Conservation (phyloP, 2,797 vertebrate genomes). For the Acipenser ruthenus region DNA sequence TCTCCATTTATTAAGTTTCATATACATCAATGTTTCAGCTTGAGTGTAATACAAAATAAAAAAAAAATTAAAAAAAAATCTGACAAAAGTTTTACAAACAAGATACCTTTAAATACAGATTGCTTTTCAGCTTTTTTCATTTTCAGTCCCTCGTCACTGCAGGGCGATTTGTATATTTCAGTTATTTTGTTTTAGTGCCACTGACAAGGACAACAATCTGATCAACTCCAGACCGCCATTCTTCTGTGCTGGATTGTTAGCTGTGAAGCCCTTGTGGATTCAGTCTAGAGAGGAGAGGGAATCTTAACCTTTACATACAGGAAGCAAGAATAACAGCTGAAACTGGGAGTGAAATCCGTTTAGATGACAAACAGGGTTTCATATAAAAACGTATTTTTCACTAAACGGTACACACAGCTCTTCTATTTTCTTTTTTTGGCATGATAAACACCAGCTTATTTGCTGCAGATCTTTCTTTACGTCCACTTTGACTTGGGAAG, state of each 20-base stretch:
- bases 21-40: constrained; percentile 66
- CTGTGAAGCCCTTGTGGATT: constrained; percentile 62
- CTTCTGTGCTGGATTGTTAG: constrained; percentile 20
- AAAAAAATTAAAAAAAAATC: constrained; percentile 51
- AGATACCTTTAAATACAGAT: constrained; percentile 72
- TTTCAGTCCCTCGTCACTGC: constrained; percentile 52
- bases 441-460: constrained; percentile 52
- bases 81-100: constrained; percentile 81
- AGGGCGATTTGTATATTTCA: constrained; percentile 43
- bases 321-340: constrained; percentile 50
- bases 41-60: constrained; percentile 63
- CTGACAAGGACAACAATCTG: background rate
- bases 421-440: constrained; percentile 38
- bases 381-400: constrained; percentile 75
- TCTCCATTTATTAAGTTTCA: constrained; percentile 73
- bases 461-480: constrained; percentile 66
- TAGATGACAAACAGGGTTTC: constrained; percentile 66
- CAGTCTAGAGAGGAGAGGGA: constrained; percentile 35
- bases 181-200: constrained; percentile 34
- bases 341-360: constrained; percentile 27
- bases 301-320: constrained; percentile 60
- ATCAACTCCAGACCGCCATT: background rate
- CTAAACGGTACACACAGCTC: constrained; percentile 71
- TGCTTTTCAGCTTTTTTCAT: constrained; percentile 43
- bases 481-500: constrained; percentile 23